Base-by-base conservation (phyloP, 2,888 invertebrate genomes). In the Tachina lurida region DNA sequence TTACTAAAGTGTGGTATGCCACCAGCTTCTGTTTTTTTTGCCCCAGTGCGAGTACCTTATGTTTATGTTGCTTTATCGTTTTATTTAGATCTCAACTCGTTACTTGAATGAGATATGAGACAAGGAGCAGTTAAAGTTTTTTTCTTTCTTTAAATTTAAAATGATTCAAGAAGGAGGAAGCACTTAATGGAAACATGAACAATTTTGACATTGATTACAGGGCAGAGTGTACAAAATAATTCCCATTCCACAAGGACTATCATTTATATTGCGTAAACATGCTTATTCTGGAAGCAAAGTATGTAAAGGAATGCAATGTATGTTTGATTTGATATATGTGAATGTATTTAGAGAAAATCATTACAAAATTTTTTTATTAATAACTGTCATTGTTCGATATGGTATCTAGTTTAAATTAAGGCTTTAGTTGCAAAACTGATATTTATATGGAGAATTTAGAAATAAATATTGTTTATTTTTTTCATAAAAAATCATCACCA, bases 161-260 rank as follows among this genome's bases (percentile, higher is more conserved):
- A 84, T 71, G 71, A 56, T 77, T 77, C 41, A 12, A 17, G 41
- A 7, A 58, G 58, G 54, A 74, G 87, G 67, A 82, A 87, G 80
- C 86, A 82, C 85, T 86, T 79, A 80, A 87, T 88, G 83, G 80
- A 86, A 85, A 85, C 85, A 86, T 85, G 84, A 86, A 85, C 49
- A 87, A 71, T 87, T 87, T 85, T 84, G 82, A 87, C 88, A 87
- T 82, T 84, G 84, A 87, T 85, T 85, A 85, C 81, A 84, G 63
- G 67, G 84, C 75, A 76, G n/a, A 75, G n/a, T 45, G 63, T 74
- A 67, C 19, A 31, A 43, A 65, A 49, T 68, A 62, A 68, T 65
- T 63, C 84, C 43, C 81, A 62, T 73, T 73, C 65, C 56, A 63
- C 60, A 49, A 43, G 43, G 45, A 71, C 70, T 82, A 71, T 83